These are phyloP conservation scores for Willowsia nigromaculata DNA, from an alignment of 2,888 invertebrate species.

Conservation along the genomic window DNA sequence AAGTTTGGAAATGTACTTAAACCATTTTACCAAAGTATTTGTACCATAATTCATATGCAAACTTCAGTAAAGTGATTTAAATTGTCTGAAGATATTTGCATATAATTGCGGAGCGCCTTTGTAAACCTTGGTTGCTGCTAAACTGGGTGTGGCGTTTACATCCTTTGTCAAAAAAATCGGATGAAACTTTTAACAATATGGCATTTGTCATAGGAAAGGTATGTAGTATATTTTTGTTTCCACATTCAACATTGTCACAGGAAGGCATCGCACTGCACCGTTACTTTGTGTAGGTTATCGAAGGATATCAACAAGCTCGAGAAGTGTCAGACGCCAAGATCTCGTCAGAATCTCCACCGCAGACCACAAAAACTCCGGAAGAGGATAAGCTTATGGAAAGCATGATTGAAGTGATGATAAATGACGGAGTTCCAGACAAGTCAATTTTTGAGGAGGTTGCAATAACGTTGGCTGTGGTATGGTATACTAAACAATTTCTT, in stretches of 20 bases:
- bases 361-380: too few species aligned
- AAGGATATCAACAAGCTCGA: background rate
- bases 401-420: constrained; percentile 42
- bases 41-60: too few species aligned
- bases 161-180: background rate
- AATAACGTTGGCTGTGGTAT: constrained; percentile 26
- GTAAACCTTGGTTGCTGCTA: constrained; percentile 39
- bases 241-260: too few species aligned
- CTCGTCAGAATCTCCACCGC: too few species aligned
- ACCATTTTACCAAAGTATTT: too few species aligned
- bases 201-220: constrained; percentile 6
- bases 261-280: too few species aligned
- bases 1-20: constrained; percentile 41
- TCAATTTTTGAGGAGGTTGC: constrained; percentile 42
- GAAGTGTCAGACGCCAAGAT: too few species aligned
- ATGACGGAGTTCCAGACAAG: constrained; percentile 2
- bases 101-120: constrained; percentile 23
- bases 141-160: constrained; percentile 32
- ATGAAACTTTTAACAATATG: constrained; percentile 11
- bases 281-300: constrained; percentile 29
- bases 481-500: background rate
- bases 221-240: too few species aligned
- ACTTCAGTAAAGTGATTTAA: too few species aligned
- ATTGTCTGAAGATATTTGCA: constrained; percentile 1
- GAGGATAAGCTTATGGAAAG: background rate